Evolutionary conservation across 2,797 vertebrate genomes (phyloP).

Genomic region (Erethizon dorsatum): DNA sequence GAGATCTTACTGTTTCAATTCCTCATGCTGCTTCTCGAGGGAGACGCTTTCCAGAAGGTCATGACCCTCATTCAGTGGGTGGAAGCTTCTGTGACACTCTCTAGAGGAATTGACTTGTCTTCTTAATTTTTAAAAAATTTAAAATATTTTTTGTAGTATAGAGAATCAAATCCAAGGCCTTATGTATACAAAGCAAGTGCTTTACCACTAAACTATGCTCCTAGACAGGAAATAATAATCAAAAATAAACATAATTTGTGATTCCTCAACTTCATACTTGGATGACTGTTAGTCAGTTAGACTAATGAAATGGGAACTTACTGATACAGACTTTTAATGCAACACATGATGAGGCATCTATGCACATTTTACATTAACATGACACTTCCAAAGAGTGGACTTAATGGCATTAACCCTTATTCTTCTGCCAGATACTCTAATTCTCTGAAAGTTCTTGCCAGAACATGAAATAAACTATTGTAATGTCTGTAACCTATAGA

Average conservation of each 20-base stretch:
- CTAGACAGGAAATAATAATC: neutral
- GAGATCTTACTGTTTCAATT: no score
- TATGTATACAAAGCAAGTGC: no score
- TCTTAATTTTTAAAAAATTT: no score
- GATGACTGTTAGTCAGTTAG: neutral
- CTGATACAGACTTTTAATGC: conserved; percentile 37
- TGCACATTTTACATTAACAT: conserved; percentile 62
- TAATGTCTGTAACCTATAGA: neutral
- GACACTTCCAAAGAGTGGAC: conserved; percentile 52
- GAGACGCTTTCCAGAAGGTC: no score
- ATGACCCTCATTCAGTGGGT: no score
- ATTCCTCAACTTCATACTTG: neutral
- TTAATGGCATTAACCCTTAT: conserved; percentile 65
- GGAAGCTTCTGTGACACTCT: neutral
- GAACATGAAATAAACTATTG: neutral
- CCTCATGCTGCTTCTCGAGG: no score
- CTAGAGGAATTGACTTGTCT: neutral
- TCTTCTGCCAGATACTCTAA: conserved; percentile 39
- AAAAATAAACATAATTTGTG: no score
- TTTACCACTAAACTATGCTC: no score
- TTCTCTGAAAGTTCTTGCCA: conserved; percentile 53
- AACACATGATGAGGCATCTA: conserved; percentile 13
- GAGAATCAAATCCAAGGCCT: no score
- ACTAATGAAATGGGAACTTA: conserved; percentile 31
- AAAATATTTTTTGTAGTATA: no score